Conservation (phyloP, 2,888 invertebrate species). For the Neuroscelio doddi region DNA sequence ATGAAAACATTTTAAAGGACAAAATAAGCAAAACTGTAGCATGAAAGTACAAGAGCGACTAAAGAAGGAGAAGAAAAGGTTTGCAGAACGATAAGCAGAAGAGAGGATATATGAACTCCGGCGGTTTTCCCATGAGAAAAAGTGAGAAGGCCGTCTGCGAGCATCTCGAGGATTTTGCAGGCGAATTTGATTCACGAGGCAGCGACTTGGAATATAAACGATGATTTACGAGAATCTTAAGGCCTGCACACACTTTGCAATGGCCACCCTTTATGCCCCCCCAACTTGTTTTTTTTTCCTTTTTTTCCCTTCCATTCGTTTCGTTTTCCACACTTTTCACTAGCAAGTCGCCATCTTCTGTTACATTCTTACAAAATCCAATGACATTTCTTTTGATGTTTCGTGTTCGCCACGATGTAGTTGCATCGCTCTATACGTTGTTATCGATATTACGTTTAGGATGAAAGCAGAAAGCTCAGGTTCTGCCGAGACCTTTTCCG, state of each 20-base stretch:
- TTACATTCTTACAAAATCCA: conserved; percentile 18
- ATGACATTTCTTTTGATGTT: conserved; percentile 27
- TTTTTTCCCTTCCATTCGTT: conserved; percentile 18
- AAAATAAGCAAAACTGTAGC: too few relatives aligned
- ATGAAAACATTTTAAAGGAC: too few relatives aligned
- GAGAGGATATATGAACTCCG: conserved; percentile 44
- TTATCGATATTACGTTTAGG: conserved; percentile 19
- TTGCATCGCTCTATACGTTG: not conserved
- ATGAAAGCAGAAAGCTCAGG: not conserved
- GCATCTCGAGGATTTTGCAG: conserved; percentile 47
- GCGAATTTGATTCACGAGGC: conserved; percentile 58
- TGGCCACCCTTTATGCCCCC: conserved; percentile 34
- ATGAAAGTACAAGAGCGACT: too few relatives aligned
- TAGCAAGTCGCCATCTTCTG: not conserved
- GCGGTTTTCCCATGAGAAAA: conserved; percentile 32
- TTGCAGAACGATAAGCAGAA: conserved; percentile 45
- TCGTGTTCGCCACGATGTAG: not conserved
- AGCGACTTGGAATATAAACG: conserved; percentile 56
- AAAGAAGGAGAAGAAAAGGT: conserved; percentile 25
- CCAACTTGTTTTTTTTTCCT: conserved; percentile 32
- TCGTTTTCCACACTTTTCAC: not conserved
- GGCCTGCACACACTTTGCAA: conserved; percentile 42
- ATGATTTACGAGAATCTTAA: conserved; percentile 57
- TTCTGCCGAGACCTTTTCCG: too few relatives aligned
- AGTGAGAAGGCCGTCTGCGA: conserved; percentile 44